A percentile compares a stretch with the other conserved stretches of the same genome.
These are phyloP conservation scores for Nycticryphes semicollaris DNA, from an alignment of 2,113 vertebrate species.

Conservation along the genomic window DNA sequence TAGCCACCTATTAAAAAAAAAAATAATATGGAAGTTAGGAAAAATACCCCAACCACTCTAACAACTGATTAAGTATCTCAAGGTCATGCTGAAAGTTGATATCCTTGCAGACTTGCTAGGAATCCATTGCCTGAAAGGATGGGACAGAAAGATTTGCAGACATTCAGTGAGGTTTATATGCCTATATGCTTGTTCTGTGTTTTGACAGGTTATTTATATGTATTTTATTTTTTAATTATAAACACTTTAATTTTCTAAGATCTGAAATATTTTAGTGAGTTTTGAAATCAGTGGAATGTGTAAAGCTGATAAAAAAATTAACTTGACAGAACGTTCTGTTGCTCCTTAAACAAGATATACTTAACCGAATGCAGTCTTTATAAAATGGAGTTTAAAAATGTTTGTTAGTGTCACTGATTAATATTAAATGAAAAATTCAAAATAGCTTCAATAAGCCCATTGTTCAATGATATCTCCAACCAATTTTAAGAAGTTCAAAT, in stretches of 20 bases:
- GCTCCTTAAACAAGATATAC: background rate
- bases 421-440: background rate
- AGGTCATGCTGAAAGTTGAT: background rate
- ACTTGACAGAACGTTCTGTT: background rate
- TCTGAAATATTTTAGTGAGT: background rate
- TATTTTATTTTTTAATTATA: background rate
- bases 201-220: background rate
- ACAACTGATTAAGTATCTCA: background rate
- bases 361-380: too few relatives aligned
- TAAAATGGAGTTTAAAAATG: background rate
- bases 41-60: too few relatives aligned
- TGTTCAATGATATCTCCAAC: background rate
- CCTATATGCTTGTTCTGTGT: background rate
- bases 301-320: background rate
- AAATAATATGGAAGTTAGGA: background rate
- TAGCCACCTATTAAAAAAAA: background rate
- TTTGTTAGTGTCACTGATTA: background rate
- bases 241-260: background rate
- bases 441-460: background rate
- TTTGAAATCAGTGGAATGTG: background rate
- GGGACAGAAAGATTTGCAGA: background rate
- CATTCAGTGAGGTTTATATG: accelerated
- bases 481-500: background rate
- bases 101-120: too few relatives aligned
- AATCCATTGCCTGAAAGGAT: background rate